A percentile compares a stretch with the other conserved stretches of the same genome.
phyloP scores from a whole-genome alignment of 2,113 vertebrate genomes.

The Lophotis ruficrista region DNA sequence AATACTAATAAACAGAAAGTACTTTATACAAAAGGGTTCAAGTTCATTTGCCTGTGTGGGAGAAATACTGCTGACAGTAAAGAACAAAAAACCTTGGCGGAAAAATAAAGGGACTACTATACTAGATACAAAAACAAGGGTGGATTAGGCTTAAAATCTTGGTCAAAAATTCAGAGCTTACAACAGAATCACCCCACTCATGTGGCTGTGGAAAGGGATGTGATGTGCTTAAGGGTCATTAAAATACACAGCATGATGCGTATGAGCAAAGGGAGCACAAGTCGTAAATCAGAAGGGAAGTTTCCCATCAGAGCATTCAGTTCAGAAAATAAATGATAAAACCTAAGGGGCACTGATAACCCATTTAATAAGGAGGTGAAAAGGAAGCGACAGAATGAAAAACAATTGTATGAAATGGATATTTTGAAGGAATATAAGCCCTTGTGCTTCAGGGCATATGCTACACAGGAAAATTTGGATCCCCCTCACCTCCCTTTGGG shows the following conservation, averaged over 20 bases:
- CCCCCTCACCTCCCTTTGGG: neutral
- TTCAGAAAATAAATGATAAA: neutral
- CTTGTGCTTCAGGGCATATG: neutral
- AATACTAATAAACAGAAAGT: neutral
- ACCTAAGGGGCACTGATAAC: neutral
- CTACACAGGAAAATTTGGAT: neutral
- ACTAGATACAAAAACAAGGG: neutral
- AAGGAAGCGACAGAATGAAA: neutral
- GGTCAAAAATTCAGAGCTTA: neutral
- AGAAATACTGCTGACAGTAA: neutral
- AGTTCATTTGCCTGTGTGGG: neutral
- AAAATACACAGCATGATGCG: neutral
- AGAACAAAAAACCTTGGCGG: neutral
- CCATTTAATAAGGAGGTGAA: neutral
- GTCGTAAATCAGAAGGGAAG: neutral
- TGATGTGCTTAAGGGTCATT: neutral
- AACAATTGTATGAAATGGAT: neutral
- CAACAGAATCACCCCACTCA: neutral
- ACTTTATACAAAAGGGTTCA: neutral
- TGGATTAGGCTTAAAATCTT: neutral
- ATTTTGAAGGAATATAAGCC: neutral
- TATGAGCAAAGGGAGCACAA: neutral
- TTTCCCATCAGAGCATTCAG: neutral
- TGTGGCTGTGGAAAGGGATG: neutral
- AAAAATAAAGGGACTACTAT: neutral